Evolutionary conservation across 2,797 vertebrate species (phyloP), one percentile per base, ranked within the genome.

Genomic region (Cygnus olor): DNA sequence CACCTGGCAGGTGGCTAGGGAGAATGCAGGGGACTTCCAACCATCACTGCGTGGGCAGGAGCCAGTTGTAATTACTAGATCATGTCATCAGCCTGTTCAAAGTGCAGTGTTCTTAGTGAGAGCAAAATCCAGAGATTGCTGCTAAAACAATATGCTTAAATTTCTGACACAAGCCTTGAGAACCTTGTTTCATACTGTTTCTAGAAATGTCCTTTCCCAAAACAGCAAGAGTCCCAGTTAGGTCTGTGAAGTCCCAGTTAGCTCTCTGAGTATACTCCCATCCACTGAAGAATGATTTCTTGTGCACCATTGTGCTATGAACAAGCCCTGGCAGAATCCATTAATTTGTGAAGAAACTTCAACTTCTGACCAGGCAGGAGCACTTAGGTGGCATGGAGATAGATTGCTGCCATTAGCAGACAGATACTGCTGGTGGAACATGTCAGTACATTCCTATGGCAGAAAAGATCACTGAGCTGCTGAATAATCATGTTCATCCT

Each of bases 151-250:
- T 15, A 11, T 36, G 25, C 64, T 74, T 70, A 57, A 45, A 85
- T 73, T 92, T 89, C 47, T 77, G 36, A 60, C 25, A 4, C 5
- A 14, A 79, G 5, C 68, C 64, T 36, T 6, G 65, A 71, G 40
- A 88, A 38, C 49, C 57, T 94, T 4, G 9, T 53, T 87, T 80
- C 49, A 28, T 71, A 30, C 32, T 38, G 10, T 79, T 87, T 74
- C 49, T 80, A 82, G 79, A 94, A 78, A 87, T 47, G 34, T 27
- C 53, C 60, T 93, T 94, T 91, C 61, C 80, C 25, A 54, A 64
- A 84, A 45, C 47, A 88, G 56, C 51, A 66, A 44, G 34, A 79
- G 80, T 73, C 70, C 47, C 74, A 44, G 10, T 60, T 84, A 84
- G 21, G 27, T 53, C 44, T 78, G 10, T 64, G 70, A 14, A 83